These are phyloP conservation scores for Cirrhinus mrigala DNA, from an alignment of 2,797 vertebrate genomes.

Conservation along the genomic window DNA sequence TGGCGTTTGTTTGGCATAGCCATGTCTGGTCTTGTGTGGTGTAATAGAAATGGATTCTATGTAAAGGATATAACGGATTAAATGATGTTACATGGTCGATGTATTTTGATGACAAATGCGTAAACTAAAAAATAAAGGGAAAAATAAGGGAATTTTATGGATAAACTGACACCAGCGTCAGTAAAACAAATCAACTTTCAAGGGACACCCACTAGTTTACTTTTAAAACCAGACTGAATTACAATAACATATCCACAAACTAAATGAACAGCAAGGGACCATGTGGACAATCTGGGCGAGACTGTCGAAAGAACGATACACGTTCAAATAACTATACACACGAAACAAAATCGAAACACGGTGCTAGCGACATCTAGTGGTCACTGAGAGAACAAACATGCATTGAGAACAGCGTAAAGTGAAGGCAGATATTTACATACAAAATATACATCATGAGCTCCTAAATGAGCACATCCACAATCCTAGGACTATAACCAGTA, in stretches of 20 bases:
- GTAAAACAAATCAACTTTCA: background rate
- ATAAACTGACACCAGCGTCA: background rate
- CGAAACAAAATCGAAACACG: background rate
- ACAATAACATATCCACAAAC: too few species aligned
- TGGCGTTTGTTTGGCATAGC: background rate
- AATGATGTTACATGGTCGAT: background rate
- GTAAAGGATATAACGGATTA: background rate
- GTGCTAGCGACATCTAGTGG: background rate
- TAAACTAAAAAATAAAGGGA: background rate
- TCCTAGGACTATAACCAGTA: background rate
- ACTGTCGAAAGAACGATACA: background rate
- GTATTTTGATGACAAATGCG: background rate
- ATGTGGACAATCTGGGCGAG: too few species aligned
- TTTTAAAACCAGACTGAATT: background rate
- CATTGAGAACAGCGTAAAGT: background rate
- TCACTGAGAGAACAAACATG: background rate
- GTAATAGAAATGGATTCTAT: background rate
- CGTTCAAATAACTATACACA: background rate
- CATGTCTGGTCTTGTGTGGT: background rate
- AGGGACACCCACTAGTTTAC: background rate
- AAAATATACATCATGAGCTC: background rate
- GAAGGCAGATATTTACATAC: background rate
- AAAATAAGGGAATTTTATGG: too few species aligned
- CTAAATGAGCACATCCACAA: background rate
- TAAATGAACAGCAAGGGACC: background rate